Evolutionary conservation across 2,888 invertebrate species (phyloP).

Genomic region (Stramonita haemastoma): DNA sequence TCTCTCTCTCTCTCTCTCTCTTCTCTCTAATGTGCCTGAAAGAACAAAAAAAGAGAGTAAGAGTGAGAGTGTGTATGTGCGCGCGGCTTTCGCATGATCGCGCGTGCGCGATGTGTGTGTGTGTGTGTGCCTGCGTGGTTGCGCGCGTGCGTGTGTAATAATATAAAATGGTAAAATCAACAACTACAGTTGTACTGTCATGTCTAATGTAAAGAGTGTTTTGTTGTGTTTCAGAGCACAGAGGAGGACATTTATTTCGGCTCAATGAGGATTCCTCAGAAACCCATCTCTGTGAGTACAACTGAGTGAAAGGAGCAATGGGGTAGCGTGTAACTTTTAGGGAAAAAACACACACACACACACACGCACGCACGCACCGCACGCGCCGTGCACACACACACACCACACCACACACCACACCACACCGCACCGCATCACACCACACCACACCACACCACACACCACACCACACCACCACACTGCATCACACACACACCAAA

Average conservation of each 20-base stretch:
- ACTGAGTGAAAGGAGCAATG: too few species aligned
- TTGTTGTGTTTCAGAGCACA: constrained; percentile 55
- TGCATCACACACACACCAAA: too few species aligned
- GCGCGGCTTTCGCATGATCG: neutral
- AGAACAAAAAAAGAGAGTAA: neutral
- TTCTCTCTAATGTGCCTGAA: neutral
- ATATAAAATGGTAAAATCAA: too few species aligned
- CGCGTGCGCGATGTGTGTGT: neutral
- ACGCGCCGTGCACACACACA: too few species aligned
- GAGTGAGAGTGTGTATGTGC: neutral
- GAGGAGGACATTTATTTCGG: constrained; percentile 63
- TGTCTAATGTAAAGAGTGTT: neutral
- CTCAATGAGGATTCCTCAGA: constrained; percentile 55
- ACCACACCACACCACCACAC: too few species aligned
- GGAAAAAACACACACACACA: too few species aligned
- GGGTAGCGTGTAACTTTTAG: too few species aligned
- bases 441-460: too few species aligned
- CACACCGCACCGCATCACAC: too few species aligned
- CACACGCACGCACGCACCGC: too few species aligned
- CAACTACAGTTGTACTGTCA: neutral
- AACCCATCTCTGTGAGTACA: constrained; percentile 10
- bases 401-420: too few species aligned
- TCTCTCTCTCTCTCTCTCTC: neutral
- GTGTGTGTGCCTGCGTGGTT: constrained; percentile 6
- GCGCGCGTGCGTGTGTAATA: neutral